Conservation (phyloP, 1,140 invertebrate genomes). For the Mya arenaria region DNA sequence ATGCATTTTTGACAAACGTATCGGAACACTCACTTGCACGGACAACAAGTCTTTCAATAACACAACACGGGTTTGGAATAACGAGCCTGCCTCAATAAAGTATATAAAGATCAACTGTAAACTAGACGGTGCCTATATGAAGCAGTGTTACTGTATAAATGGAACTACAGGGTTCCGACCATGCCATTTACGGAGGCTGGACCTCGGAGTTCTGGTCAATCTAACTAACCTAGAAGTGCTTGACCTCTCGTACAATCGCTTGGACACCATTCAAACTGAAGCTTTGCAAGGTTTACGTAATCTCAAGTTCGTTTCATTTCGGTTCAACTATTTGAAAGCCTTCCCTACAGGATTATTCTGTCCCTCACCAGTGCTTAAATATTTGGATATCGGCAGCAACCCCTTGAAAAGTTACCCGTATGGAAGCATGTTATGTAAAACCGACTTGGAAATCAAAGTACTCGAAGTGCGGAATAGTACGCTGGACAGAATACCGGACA, state of each 20-base stretch:
- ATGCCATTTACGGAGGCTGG: slow-evolving; percentile 6
- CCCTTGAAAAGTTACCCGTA: background rate
- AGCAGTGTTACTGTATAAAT: background rate
- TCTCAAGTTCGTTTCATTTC: slow-evolving; percentile 31
- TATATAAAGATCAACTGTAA: slow-evolving; percentile 32
- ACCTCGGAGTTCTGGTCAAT: background rate
- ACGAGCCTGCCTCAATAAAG: background rate
- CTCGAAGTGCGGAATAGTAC: slow-evolving; percentile 6
- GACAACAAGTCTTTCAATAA: slow-evolving; percentile 10
- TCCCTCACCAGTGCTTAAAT: background rate
- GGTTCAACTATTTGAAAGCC: background rate
- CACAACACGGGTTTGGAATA: slow-evolving; percentile 22
- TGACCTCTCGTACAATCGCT: slow-evolving; percentile 25
- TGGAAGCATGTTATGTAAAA: slow-evolving; percentile 22
- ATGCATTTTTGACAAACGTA: slow-evolving; percentile 5
- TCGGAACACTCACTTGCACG: background rate
- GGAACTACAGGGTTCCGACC: background rate
- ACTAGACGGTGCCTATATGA: background rate
- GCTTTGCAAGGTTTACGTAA: slow-evolving; percentile 6
- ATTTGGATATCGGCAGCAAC: slow-evolving; percentile 2
- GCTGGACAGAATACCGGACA: background rate
- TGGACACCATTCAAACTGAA: background rate
- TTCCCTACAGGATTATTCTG: slow-evolving; percentile 27
- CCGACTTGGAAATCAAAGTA: background rate
- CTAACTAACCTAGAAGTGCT: slow-evolving; percentile 35